Evolutionary conservation across 2,797 vertebrate species (phyloP), one percentile per base, ranked within the genome.

Genomic region (Columba guinea): DNA sequence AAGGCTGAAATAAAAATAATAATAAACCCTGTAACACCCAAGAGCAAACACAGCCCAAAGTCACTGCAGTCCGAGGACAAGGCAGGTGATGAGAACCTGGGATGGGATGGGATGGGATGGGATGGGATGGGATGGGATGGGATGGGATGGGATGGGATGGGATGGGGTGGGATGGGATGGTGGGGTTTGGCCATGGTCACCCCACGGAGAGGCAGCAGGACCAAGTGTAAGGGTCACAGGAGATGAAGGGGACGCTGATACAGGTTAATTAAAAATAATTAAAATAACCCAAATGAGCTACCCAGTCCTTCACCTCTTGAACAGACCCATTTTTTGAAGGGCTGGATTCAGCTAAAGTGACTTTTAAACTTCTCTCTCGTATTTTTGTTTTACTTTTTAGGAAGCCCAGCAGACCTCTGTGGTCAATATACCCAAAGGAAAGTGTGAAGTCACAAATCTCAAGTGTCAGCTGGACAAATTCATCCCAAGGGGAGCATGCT

Each of bases 331-430:
- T 58, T 64, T 59, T 16, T 14, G 19, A 44, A 80, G 39, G 7
- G 34, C 3, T 81, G 5, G 18, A 75, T 7, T 53, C 51, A 68
- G 53, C 46, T 68, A 2, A 81, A 62, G 22, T 23, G 53, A 71
- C 27, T 49, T 84, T 64, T 84, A 6, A 68, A 68, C 49, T 27
- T 80, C 5, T 65, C 27, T 63, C 14, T 56, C 30, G 18, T 44
- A 18, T 27, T 79, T 89, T 78, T 69, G 11, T 51, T 70, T 60
- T 32, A 62, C n/a, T 92, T 92, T 93, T 84, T 37, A 93, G 62
- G 32, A 56, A 64, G 34, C 13, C 23, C 22, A 78, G 35, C 74
- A 81, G 35, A 71, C 6, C 8, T 7, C 44, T 71, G 27, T 23
- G 24, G 8, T 74, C 48, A 34, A 3, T 7, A 18, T 18, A 53